Evolutionary conservation across 2,113 vertebrate species (phyloP).

Genomic region (Dinomys branickii): DNA sequence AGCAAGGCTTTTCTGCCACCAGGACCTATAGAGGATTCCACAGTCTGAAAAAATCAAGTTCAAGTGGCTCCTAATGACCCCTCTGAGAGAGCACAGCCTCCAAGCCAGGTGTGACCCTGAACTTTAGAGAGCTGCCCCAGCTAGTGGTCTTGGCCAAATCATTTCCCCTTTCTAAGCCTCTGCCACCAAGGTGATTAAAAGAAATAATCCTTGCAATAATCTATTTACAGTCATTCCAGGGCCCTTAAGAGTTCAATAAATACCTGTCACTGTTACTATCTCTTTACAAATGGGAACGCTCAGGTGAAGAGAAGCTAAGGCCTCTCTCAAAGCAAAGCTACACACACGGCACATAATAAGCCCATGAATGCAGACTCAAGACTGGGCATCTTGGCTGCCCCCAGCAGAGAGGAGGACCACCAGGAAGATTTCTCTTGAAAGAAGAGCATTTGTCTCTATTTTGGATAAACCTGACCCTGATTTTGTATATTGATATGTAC

Average conservation of each 20-base stretch:
- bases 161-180: neutral
- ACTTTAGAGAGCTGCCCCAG: no score
- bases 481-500: no score
- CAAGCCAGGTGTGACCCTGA: neutral
- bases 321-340: neutral
- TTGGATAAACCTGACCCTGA: no score
- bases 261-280: neutral
- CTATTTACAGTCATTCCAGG: neutral
- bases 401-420: no score
- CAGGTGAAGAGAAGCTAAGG: neutral
- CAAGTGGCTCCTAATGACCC: neutral
- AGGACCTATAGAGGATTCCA: neutral
- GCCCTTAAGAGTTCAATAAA: neutral
- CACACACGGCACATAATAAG: rapidly evolving
- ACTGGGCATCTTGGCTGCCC: rapidly evolving
- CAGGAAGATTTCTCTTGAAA: no score
- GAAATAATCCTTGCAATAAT: neutral
- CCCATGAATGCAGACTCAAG: neutral
- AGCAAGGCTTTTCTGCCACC: no score
- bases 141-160: neutral
- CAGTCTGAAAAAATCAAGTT: neutral
- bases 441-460: no score
- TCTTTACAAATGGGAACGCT: neutral
- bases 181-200: neutral
- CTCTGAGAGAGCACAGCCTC: neutral